Conservation (phyloP, 1,140 invertebrate species). For the Drosophila pruinosa region DNA sequence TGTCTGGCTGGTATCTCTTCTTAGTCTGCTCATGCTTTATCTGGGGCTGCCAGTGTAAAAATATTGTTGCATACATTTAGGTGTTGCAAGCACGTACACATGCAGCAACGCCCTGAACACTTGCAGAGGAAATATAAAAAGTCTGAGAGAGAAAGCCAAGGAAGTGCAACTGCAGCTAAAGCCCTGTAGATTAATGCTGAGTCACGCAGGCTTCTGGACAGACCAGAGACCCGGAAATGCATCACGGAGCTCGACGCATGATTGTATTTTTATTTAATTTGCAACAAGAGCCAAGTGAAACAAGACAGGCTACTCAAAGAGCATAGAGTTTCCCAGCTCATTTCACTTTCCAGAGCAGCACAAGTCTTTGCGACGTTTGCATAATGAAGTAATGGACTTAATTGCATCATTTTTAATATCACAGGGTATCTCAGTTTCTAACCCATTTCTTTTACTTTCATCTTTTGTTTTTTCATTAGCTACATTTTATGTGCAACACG, state of each 20-base stretch:
- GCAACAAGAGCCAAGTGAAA: slow-evolving; percentile 7
- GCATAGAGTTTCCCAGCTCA: not conserved
- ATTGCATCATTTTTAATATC: not conserved
- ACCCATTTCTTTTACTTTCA: not conserved
- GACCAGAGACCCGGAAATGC: not conserved
- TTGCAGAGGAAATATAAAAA: slow-evolving; percentile 13
- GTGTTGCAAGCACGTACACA: slow-evolving; percentile 69
- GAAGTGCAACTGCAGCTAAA: slow-evolving; percentile 20
- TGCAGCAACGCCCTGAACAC: slow-evolving; percentile 32
- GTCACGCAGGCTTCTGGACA: slow-evolving; percentile 27
- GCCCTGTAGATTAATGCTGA: slow-evolving; percentile 59
- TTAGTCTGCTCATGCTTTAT: not conserved
- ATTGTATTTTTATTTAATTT: slow-evolving; percentile 76
- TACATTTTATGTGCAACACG: slow-evolving; percentile 13
- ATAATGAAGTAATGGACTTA: not conserved
- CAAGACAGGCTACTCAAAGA: slow-evolving; percentile 26
- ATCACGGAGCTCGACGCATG: slow-evolving; percentile 27
- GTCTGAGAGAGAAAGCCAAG: not conserved
- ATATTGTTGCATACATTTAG: slow-evolving; percentile 70
- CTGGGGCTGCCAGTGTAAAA: slow-evolving; percentile 12
- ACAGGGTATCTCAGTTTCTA: slow-evolving; percentile 1
- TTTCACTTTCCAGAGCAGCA: not conserved
- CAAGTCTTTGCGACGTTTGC: not conserved
- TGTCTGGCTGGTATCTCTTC: slow-evolving; percentile 24
- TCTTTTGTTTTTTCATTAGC: slow-evolving; percentile 6